Conservation (phyloP, 2,888 invertebrate species). For the Pseudococcus jackbeardsleyi region DNA sequence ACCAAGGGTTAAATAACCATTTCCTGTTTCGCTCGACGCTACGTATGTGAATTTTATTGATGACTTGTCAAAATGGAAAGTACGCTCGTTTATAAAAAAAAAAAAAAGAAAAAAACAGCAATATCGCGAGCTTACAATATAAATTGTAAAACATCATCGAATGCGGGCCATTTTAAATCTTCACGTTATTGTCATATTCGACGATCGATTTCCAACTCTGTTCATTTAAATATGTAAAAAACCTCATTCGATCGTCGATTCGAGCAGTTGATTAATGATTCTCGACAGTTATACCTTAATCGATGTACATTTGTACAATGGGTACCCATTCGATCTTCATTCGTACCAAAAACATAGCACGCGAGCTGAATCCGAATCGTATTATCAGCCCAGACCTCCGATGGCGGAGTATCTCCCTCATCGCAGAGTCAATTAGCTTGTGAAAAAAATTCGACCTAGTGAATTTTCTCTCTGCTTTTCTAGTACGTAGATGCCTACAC, state of each 20-base stretch:
- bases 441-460: constrained; percentile 41
- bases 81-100: not conserved
- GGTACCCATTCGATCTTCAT: not conserved
- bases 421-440: constrained; percentile 13
- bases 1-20: constrained; percentile 31
- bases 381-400: not conserved
- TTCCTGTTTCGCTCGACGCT: not conserved
- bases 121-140: not conserved
- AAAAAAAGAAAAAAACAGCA: not conserved
- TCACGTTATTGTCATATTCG: not conserved
- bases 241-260: not conserved
- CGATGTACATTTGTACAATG: not conserved
- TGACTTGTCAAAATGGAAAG: constrained; percentile 36
- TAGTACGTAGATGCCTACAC: not conserved
- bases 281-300: not conserved
- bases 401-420: not conserved
- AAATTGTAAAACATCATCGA: not conserved
- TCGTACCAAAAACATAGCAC: not conserved
- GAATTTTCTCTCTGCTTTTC: not conserved
- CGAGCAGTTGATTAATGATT: not conserved
- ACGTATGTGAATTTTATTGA: constrained; percentile 13
- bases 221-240: not conserved
- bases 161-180: not conserved
- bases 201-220: not conserved
- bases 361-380: not conserved